Base-by-base conservation (phyloP, 2,113 vertebrate species). In the Dipodomys stephensi region DNA sequence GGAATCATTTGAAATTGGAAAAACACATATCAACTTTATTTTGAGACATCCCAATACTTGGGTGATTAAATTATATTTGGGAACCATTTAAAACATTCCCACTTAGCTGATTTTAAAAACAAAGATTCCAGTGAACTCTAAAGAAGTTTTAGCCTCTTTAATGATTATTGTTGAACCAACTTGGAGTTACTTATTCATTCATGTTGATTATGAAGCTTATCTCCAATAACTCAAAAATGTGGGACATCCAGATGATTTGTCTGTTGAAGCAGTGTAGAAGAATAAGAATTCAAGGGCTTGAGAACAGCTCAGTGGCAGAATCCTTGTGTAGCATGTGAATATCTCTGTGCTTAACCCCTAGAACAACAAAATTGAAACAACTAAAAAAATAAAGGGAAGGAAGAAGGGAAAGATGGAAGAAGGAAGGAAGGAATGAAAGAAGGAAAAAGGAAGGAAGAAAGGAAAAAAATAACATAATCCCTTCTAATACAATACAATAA, bases 91-190 rank as follows among this genome's bases (percentile, higher is more conserved):
- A 84, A 86, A 74, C 30, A 62, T 74, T 83, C 27, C 93, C 65
- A 85, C 7, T 74, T 92, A 73, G 35, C 28, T 93, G 60, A 28
- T 94, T 88, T 78, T 53, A 83, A 88, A 96, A 88, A 27, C 9
- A 68, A 87, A 6, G 15, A 9, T 88, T 95, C 77, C 83, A 19
- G 44, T 81, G 62, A 60, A 73, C 64, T 73, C 9, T 72, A 67
- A 89, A 92, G 44, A 68, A 83, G 57, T 25, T 4, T 53, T 95
- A 87, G 8, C 65, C 3, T 81, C 8, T 57, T 35, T 32, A 84
- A 60, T 93, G 65, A 27, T 80, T 71, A 71, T 76, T 79, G 4
- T 67, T 76, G 27, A 74, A 19, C 81, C 30, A 79, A 13, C 53
- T 71, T 62, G 32, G 69, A 67, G 35, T 4, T 23, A 76, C n/a